Evolutionary conservation across 1,140 invertebrate genomes (phyloP), one percentile per base, ranked within the genome.

Genomic region (Leucophenga varia): DNA sequence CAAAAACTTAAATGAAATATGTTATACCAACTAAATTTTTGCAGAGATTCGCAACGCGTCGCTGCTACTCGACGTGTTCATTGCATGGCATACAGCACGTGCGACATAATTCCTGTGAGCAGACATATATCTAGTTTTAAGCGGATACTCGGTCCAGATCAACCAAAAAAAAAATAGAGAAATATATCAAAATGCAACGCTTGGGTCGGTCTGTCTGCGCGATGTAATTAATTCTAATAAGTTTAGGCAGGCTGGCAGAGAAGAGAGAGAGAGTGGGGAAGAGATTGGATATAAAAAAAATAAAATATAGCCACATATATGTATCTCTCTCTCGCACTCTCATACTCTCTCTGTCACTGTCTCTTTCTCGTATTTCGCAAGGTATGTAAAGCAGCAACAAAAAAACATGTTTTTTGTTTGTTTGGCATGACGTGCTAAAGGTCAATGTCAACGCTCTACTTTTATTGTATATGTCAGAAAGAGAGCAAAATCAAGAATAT

Each of bases 31-130:
- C 28, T 39, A 41, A 14, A 38, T 25, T 79, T 76, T 82, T 83
- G 53, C 84, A 87, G 85, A 82, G 80, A 76, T 86, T 85, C 75
- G 82, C 84, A 52, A 86, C 85, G 46, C 81, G 82, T 54, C 81
- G 84, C 54, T 87, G 86, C 80, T 86, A 86, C 78, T 86, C 85
- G 53, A 82, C 84, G 57, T 83, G 81, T 65, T 82, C 81, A 45
- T 76, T 84, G 52, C 81, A 82, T 72, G 81, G 82, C 61, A 81
- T 84, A 61, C 81, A 82, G 69, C 78, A 81, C 71, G 77, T 84
- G 68, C 80, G 84, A 54, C 84, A 86, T 76, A 86, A 86, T 73
- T 87, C 85, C 76, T 85, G 85, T 77, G 85, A 87, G 78, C 85
- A 87, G 77, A 86, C 84, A 67, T 87, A 84, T 79, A 87, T 87